Evolutionary conservation across 2,113 vertebrate species (phyloP), one percentile per base, ranked within the genome.

Genomic region (Peromyscus californicus): DNA sequence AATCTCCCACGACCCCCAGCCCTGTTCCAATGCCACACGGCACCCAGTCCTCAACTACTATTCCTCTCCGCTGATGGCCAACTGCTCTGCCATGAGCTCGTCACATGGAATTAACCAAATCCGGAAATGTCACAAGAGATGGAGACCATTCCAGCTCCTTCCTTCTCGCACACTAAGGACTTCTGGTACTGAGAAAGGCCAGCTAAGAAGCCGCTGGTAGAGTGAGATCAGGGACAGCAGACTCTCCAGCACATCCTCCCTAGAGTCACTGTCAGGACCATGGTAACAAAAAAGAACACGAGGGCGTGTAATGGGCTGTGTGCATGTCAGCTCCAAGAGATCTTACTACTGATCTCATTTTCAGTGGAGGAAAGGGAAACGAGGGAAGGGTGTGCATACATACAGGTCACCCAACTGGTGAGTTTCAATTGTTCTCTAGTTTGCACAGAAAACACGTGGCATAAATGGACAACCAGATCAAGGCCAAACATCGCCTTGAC

Each of bases 81-180:
- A 57, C 48, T 80, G 65, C 70, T 9, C 85, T 0, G 36, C 69
- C n/a, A 0, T 0, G 45, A 48, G 90, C 83, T 33, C n/a, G 54
- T 29, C 86, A 86, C 29, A 59, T 31, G 76, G 57, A 84, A 89
- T 93, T 91, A 92, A 95, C 86, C 84, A 90, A 63, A 96, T 51
- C 83, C 57, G 11, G 90, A 96, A 92, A 95, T 86, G 59, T 57
- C 92, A 95, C 84, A 29, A 90, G 84, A 80, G 33, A 22, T 3
- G 5, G 26, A 31, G 39, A 65, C 74, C 54, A 78, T 61, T 84
- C 57, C 79, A 51, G 65, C 6, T 54, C 61, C 54, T 90, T 63
- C 21, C 17, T 26, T 48, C 65, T 39, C n/a, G 70, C n/a, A 70
- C 70, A 16, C 36, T n/a, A 74, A 63, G 54, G n/a, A 67, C 61